Evolutionary conservation across 2,888 invertebrate species (phyloP), one percentile per base, ranked within the genome.

Genomic region (Serripes groenlandicus): DNA sequence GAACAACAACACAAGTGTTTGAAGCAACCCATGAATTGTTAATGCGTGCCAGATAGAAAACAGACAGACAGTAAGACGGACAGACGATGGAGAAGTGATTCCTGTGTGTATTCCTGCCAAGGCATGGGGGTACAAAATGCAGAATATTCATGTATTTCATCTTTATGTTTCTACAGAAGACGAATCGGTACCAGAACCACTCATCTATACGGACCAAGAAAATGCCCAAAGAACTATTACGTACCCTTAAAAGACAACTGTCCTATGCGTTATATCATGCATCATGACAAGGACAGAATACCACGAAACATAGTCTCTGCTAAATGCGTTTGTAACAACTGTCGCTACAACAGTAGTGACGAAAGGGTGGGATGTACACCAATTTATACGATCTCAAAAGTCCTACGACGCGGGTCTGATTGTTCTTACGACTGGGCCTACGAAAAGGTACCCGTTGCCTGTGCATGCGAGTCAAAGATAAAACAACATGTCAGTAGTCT

Each of bases 251-350:
- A 78, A 23, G 37, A 42, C 23, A 70, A 78, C 37, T 84, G 84
- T 73, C 84, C 84, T 1, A 75, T 72, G 1, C 60, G 75, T 64
- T 81, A 78, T 66, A 72, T 84, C 62, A 71, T 84, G 56, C 60
- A 78, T 26, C 70, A 75, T 62, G 84, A 84, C 54, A 23, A 49
- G 28, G 70, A 78, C 69, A 66, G 84, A 35, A 72, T 81, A 26
- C 84, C 84, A 3, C 77, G 75, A 68, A 81, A 81, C 34, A 60
- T 81, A 7, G 81, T 84, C 7, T 74, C 75, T 52, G 81, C 54
- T 18, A 60, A 60, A 21, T 84, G 84, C 62, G 81, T 70, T 32
- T 84, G 84, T 49, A 71, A 75, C 35, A 26, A 34, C 0, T 84
- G 84, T 68, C 70, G 62, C 11, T 62, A 75, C 49, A 30, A 32